These are phyloP conservation scores for Gastrophysa polygoni DNA, from an alignment of 2,888 invertebrate species.

Conservation along the genomic window DNA sequence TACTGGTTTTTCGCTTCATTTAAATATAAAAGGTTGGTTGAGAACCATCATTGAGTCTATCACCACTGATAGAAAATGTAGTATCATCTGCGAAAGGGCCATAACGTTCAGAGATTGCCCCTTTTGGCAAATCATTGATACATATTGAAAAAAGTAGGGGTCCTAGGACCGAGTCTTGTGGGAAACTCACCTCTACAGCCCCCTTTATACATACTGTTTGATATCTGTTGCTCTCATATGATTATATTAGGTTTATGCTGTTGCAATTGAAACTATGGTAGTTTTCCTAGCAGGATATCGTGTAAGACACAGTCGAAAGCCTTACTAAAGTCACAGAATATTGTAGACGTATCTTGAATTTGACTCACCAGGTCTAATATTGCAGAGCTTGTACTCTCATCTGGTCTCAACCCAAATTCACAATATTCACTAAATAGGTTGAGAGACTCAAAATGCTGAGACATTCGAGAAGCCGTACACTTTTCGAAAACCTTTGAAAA, in stretches of 20 bases:
- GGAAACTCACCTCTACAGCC: not conserved
- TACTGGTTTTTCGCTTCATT: not conserved
- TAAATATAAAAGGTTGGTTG: not conserved
- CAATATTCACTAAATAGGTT: not conserved
- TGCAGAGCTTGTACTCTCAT: not conserved
- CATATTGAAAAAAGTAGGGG: no score
- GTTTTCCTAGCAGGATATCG: not conserved
- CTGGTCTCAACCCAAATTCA: not conserved
- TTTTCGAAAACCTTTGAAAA: not conserved
- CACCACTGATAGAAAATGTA: not conserved
- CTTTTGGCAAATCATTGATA: not conserved
- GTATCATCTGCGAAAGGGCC: conserved; percentile 1
- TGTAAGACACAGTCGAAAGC: no score
- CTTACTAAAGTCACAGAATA: not conserved
- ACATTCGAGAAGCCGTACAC: not conserved
- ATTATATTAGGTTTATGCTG: not conserved
- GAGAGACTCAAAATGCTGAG: not conserved
- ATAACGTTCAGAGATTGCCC: not conserved
- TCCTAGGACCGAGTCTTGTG: conserved; percentile 2
- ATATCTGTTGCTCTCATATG: not conserved
- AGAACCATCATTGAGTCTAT: not conserved
- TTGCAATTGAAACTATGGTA: not conserved
- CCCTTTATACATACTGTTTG: not conserved
- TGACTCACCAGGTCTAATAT: conserved; percentile 2
- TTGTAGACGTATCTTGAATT: not conserved